Base-by-base conservation (phyloP, 2,888 invertebrate species). In the Pandemis corylana region DNA sequence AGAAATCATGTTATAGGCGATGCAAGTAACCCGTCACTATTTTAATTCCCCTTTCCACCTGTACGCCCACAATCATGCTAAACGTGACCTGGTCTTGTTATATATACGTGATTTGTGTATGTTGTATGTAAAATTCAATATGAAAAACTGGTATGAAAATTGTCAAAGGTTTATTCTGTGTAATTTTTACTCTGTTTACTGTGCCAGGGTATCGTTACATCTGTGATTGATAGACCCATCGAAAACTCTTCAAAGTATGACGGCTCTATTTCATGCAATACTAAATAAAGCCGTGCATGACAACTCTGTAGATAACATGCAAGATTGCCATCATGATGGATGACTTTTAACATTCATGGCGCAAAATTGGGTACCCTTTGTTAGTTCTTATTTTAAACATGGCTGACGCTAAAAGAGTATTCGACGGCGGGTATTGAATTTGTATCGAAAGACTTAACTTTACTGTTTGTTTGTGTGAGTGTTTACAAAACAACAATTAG, bases 201-300 rank as follows among this genome's bases (percentile, higher is more conserved):
- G 71, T 66, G 61, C 13, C 42, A 49, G 65, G 20, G 56, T 75
- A 75, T 71, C 75, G 75, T 61, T 75, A 75, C 75, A 80, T 79
- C 82, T 84, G 82, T 93, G 94, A 94, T 92, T 90, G 93, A 94
- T 94, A 86, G 88, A 83, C 78, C 85, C 79, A 84, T 83, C 82
- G 81, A 81, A 70, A 83, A 81, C 80, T 84, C 83, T 81, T 78
- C 78, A 78, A 76, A 77, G 81, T 82, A 81, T 85, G 91, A 92
- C 85, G 85, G 85, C 85, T 90, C 89, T 89, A 91, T 93, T 93
- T 92, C 90, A 90, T 89, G 90, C 86, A 82, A 83, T 81, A 83
- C 82, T 87, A 85, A 85, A 87, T 86, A 91, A 88, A 89, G 85
- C 83, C 85, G 80, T 84, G 85, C 87, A 82, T 85, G 87, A 85